Evolutionary conservation across 37 sponge, comb jelly and placozoan genomes (phyloP).

Genomic region (Aphrocallistes beatrix): DNA sequence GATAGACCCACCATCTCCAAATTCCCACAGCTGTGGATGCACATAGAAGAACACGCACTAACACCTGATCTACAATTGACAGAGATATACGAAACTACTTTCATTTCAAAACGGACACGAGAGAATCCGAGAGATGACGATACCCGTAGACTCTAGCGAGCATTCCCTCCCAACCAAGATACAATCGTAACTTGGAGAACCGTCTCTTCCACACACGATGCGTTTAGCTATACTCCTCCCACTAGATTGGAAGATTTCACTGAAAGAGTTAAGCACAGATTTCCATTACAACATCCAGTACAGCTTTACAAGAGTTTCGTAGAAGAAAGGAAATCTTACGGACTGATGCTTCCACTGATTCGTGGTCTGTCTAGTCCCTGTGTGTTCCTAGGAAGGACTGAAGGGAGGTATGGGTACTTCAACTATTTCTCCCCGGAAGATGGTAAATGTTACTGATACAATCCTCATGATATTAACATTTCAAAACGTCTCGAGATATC

Average conservation of each 20-base stretch:
- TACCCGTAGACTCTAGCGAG: neutral
- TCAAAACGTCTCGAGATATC: neutral
- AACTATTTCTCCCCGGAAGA: constrained; percentile 5
- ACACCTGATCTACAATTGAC: neutral
- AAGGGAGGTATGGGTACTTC: neutral
- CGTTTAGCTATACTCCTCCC: neutral
- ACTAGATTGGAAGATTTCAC: neutral
- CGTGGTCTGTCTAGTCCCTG: neutral
- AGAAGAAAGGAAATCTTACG: neutral
- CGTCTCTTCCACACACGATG: neutral
- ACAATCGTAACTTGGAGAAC: neutral
- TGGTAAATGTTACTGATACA: neutral
- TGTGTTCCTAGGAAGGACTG: constrained; percentile 5
- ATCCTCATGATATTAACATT: neutral
- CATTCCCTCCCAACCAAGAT: constrained; percentile 4
- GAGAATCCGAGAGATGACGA: neutral
- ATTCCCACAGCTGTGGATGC: neutral
- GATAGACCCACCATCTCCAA: neutral
- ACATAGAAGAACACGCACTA: neutral
- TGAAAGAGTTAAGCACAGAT: neutral
- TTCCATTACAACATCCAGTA: neutral
- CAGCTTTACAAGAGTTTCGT: neutral
- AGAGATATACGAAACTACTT: neutral
- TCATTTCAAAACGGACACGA: neutral
- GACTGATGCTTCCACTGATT: neutral